Base-by-base conservation (phyloP, 2,113 vertebrate species). In the Pongo pygmaeus region DNA sequence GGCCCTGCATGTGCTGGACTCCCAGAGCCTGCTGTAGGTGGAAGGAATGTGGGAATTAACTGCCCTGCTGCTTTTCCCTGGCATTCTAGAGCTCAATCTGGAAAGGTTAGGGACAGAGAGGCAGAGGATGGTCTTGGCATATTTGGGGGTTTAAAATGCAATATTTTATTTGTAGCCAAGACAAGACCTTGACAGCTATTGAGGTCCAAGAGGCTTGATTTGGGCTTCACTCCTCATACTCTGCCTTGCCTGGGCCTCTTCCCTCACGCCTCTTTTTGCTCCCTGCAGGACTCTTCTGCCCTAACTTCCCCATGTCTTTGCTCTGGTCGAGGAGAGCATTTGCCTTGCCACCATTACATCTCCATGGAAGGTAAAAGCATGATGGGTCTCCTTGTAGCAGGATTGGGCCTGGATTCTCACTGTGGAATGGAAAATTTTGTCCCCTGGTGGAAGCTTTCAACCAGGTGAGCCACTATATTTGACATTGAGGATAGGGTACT, bases 191-290 rank as follows among this genome's bases (percentile, higher is more conserved):
- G 20, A 18, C 7, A 7, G 6, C 46, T 17, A 14, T 2, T 5
- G 7, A 32, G 12, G 83, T 23, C 61, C n/a, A 8, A 23, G 27
- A 11, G 30, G 40, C 61, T 9, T 1, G 7, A 32, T 8, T 6
- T 25, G 35, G 64, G 64, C 40, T 9, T 18, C 17, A 1, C 18
- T 9, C 32, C 7, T 2, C 3, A 18, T 4, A 14, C 25, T 1
- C 12, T 5, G 8, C 46, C 32, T 14, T 84, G 3, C 27, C 0
- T 3, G 0, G 0, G 0, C 2, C 0, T 27, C 17, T 27, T 27
- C 48, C 32, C 3, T 12, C 9, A 11, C 2, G 0, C 2, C 12
- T 50, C 75, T 70, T 23, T 11, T 12, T 13, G 1, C 25, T 11
- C 0, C 8, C 17, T 8, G 6, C 9, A 0, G 23, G 23, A 5